Evolutionary conservation across 2,888 invertebrate genomes (phyloP).

Genomic region (Eretmocerus hayati): DNA sequence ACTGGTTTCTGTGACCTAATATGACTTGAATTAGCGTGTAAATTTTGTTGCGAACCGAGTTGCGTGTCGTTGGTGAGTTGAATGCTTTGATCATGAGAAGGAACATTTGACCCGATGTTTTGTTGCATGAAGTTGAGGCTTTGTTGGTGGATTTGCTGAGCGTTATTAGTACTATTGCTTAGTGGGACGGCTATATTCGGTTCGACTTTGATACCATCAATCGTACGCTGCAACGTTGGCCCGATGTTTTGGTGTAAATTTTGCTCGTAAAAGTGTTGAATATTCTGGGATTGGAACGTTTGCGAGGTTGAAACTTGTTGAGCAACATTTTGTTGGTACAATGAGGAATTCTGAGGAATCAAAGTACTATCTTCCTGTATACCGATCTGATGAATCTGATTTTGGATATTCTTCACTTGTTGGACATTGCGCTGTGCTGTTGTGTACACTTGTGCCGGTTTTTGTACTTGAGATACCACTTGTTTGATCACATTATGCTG

Average conservation of each 20-base stretch:
- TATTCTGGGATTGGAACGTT: constrained; percentile 38
- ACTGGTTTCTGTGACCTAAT: constrained; percentile 18
- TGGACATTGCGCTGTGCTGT: constrained; percentile 33
- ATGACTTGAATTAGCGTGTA: constrained; percentile 17
- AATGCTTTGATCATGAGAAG: constrained; percentile 31
- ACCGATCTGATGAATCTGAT: constrained; percentile 29
- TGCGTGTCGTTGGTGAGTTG: constrained; percentile 32
- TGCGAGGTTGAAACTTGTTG: constrained; percentile 40
- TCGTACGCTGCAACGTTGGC: constrained; percentile 16
- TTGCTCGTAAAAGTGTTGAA: constrained; percentile 40
- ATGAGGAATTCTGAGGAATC: constrained; percentile 28
- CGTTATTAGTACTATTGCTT: constrained; percentile 28
- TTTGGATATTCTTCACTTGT: constrained; percentile 33
- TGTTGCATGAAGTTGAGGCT: constrained; percentile 37
- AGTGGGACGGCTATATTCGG: constrained; percentile 30
- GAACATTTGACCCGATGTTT: constrained; percentile 28
- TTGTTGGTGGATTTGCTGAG: constrained; percentile 36
- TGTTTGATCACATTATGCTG: constrained; percentile 27
- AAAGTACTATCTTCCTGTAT: constrained; percentile 29
- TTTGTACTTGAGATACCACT: constrained; percentile 20
- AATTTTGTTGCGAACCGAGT: constrained; percentile 29
- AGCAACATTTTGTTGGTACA: constrained; percentile 38
- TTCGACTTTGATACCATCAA: constrained; percentile 27
- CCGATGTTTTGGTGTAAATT: constrained; percentile 35
- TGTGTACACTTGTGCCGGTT: constrained; percentile 24